Evolutionary conservation across 2,888 invertebrate species (phyloP).

Genomic region (Heteromyza rotundicornis): DNA sequence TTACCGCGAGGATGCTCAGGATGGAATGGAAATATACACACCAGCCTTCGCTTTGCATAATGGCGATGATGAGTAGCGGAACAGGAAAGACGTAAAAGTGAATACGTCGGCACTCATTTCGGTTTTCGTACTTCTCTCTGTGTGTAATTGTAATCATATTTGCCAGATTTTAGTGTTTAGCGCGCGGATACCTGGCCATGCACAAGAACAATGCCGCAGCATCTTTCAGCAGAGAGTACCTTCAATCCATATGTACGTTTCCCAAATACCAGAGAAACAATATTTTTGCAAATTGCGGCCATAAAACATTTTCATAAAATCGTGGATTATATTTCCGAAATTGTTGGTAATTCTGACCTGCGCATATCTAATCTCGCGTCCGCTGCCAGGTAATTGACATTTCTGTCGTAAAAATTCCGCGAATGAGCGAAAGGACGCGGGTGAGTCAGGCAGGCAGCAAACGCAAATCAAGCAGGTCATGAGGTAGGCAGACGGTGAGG

Average conservation of each 20-base stretch:
- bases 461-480: too few relatives aligned
- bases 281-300: constrained; percentile 29
- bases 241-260: not conserved
- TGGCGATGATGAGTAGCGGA: too few relatives aligned
- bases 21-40: too few relatives aligned
- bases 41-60: too few relatives aligned
- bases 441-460: too few relatives aligned
- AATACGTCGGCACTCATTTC: too few relatives aligned
- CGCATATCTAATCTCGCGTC: constrained; percentile 19
- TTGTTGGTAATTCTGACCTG: not conserved
- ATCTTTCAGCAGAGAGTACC: not conserved
- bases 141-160: too few relatives aligned
- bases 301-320: constrained; percentile 27
- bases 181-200: not conserved
- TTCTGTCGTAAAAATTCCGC: not conserved
- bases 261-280: constrained; percentile 1
- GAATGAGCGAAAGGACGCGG: not conserved
- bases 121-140: too few relatives aligned
- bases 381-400: constrained; percentile 10
- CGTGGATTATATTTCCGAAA: not conserved
- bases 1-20: too few relatives aligned
- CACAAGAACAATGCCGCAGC: not conserved
- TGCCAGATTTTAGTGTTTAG: not conserved
- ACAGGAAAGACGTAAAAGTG: too few relatives aligned
- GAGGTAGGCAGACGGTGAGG: too few relatives aligned